A percentile compares a stretch with the other conserved stretches of the same genome.
Conservation (phyloP, 2,113 vertebrate species). For the Chaetura pelagica region DNA sequence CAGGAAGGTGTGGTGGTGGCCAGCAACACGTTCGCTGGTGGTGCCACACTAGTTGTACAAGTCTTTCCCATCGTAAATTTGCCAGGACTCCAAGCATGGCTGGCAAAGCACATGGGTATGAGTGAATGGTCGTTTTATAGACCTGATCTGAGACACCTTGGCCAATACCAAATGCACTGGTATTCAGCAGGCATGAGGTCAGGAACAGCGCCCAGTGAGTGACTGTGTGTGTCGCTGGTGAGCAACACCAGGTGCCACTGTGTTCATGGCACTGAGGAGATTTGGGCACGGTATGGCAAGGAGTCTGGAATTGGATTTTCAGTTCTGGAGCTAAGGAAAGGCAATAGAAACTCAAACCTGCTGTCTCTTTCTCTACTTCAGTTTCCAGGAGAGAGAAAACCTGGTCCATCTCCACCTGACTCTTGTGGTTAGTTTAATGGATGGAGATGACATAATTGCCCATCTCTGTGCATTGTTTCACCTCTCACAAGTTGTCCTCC, state of each 20-base stretch:
- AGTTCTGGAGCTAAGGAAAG: background rate
- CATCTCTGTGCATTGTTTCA: background rate
- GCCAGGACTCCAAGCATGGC: background rate
- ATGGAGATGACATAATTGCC: background rate
- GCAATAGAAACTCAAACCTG: background rate
- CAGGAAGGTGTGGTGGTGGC: background rate
- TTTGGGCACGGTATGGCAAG: fast-evolving
- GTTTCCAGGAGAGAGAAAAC: background rate
- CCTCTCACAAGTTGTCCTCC: background rate
- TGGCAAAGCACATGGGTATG: background rate
- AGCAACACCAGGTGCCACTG: background rate
- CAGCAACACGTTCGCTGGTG: background rate
- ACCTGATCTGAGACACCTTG: background rate
- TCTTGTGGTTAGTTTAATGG: background rate
- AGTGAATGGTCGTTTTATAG: background rate
- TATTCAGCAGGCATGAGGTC: background rate
- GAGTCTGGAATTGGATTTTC: background rate
- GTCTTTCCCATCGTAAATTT: fast-evolving
- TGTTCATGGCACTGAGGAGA: background rate
- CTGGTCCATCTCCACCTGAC: background rate
- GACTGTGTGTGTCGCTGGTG: fast-evolving
- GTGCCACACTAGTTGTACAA: background rate
- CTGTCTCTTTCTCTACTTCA: background rate
- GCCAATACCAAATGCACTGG: background rate
- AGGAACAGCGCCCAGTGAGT: background rate